phyloP scores from a whole-genome alignment of 2,888 invertebrate species.

The Lutraria lutraria region DNA sequence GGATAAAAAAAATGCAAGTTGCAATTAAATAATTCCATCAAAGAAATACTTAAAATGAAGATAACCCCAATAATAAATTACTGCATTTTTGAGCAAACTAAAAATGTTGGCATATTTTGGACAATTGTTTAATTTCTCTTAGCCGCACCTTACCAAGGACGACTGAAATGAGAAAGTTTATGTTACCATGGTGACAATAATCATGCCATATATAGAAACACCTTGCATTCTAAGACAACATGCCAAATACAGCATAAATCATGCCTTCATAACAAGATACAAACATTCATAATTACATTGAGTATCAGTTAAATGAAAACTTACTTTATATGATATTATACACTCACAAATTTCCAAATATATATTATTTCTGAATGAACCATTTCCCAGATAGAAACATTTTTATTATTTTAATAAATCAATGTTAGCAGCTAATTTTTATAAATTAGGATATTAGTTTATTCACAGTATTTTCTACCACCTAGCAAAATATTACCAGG shows the following conservation, averaged over 20 bases:
- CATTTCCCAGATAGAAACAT: not conserved
- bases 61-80: no score
- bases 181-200: not conserved
- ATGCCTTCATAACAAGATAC: not conserved
- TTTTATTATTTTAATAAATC: not conserved
- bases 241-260: not conserved
- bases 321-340: not conserved
- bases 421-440: not conserved
- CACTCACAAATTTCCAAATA: not conserved
- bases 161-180: conserved; percentile 11
- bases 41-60: no score
- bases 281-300: not conserved
- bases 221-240: not conserved
- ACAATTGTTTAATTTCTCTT: not conserved
- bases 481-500: not conserved
- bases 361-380: not conserved
- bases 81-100: not conserved
- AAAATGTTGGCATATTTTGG: conserved; percentile 3
- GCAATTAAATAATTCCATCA: no score
- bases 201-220: not conserved
- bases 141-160: not conserved
- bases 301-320: not conserved
- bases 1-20: not conserved
- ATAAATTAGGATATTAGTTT: not conserved
- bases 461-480: not conserved